These are phyloP conservation scores for Furnarius figulus DNA, from an alignment of 2,113 vertebrate genomes.

Conservation along the genomic window DNA sequence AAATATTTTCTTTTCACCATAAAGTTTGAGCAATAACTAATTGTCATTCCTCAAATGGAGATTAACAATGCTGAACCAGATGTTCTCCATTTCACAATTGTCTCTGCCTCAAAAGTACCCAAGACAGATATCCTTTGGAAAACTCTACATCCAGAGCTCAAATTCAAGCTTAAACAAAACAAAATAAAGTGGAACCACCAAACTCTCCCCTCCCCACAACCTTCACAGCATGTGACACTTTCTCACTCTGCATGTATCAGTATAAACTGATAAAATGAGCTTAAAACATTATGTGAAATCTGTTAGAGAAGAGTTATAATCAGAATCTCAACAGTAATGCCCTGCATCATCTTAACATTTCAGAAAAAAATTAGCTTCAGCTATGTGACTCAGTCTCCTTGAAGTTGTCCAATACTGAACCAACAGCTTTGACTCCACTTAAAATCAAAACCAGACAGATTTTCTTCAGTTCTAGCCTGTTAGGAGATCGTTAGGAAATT, in stretches of 20 bases:
- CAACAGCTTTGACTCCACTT: neutral
- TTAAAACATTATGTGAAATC: neutral
- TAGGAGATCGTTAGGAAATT: neutral
- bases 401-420: neutral
- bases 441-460: slow-evolving; percentile 50
- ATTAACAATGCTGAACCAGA: slow-evolving; percentile 3
- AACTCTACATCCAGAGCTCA: neutral
- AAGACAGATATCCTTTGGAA: slow-evolving; percentile 18
- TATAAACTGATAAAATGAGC: neutral
- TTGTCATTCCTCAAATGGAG: neutral
- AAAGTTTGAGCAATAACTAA: neutral
- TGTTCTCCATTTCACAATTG: slow-evolving; percentile 6
- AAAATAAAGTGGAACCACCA: neutral
- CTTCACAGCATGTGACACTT: neutral
- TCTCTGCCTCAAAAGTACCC: neutral
- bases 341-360: neutral
- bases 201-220: accelerated
- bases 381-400: neutral
- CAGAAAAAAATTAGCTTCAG: neutral
- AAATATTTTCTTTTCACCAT: slow-evolving; percentile 16
- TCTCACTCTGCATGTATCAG: neutral
- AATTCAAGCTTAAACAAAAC: neutral
- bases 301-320: neutral
- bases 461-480: neutral
- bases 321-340: neutral